Percentiles rank a stretch among this genome's conserved stretches.
Evolutionary conservation across 2,888 invertebrate species (phyloP).

Genomic region (Aphodius sticticus): DNA sequence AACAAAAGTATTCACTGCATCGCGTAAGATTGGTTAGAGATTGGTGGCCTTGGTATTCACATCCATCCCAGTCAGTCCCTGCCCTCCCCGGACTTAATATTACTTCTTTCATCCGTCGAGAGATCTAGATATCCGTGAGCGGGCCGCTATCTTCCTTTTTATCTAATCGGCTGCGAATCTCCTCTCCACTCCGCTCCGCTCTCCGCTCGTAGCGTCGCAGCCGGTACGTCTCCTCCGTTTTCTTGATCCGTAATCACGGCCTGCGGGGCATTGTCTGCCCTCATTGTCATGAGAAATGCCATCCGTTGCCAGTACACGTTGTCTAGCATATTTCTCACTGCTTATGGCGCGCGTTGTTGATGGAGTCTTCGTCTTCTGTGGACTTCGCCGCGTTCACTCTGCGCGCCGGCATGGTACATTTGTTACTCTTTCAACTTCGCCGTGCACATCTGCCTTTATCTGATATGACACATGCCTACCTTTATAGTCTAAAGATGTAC

Average conservation of each 20-base stretch:
- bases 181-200: conserved; percentile 38
- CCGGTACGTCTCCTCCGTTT: conserved; percentile 33
- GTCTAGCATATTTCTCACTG: conserved; percentile 33
- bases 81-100: background rate
- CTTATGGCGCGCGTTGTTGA: conserved; percentile 16
- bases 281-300: conserved; percentile 42
- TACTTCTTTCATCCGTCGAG: conserved; percentile 17
- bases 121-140: conserved; percentile 13
- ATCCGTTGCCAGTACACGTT: conserved; percentile 23
- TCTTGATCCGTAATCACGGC: conserved; percentile 39
- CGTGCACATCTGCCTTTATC: background rate
- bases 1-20: background rate
- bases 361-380: background rate
- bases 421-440: conserved; percentile 11
- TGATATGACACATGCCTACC: background rate
- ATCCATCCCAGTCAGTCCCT: background rate
- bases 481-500: background rate
- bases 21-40: background rate
- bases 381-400: background rate
- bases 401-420: conserved; percentile 9
- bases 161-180: conserved; percentile 30
- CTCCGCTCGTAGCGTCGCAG: conserved; percentile 18
- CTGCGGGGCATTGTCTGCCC: conserved; percentile 41
- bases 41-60: background rate
- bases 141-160: conserved; percentile 21